Evolutionary conservation across 2,113 vertebrate species (phyloP).

Genomic region (Tenrec ecaudatus): DNA sequence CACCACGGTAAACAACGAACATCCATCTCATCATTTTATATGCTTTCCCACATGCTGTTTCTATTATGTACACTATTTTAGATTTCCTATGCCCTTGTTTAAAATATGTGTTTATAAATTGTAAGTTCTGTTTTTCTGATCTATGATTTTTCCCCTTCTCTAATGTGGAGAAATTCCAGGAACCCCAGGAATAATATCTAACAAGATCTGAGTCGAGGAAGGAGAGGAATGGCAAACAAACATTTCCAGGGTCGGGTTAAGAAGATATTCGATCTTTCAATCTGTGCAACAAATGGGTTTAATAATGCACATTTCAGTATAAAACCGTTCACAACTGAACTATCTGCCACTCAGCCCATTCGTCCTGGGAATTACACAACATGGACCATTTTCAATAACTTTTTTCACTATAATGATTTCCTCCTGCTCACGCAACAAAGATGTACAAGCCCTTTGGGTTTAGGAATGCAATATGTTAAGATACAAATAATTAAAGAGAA

Average conservation of each 20-base stretch:
- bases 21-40: slow-evolving; percentile 51
- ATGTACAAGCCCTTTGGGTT: slow-evolving; percentile 67
- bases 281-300: slow-evolving; percentile 82
- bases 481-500: slow-evolving; percentile 68
- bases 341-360: slow-evolving; percentile 79
- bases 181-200: slow-evolving; percentile 72
- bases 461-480: slow-evolving; percentile 60
- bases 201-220: slow-evolving; percentile 73
- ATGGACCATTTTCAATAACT: slow-evolving; percentile 82
- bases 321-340: slow-evolving; percentile 81
- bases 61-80: slow-evolving; percentile 67
- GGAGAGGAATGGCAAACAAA: slow-evolving; percentile 71
- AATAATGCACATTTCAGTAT: slow-evolving; percentile 78
- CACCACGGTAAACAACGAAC: slow-evolving; percentile 29
- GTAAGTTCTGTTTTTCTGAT: slow-evolving; percentile 71
- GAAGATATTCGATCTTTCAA: slow-evolving; percentile 77
- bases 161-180: slow-evolving; percentile 75
- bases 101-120: slow-evolving; percentile 79
- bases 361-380: slow-evolving; percentile 82
- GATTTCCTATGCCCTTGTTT: slow-evolving; percentile 71
- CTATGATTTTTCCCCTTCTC: slow-evolving; percentile 15
- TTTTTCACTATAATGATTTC: slow-evolving; percentile 81
- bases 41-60: slow-evolving; percentile 60
- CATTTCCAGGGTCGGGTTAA: slow-evolving; percentile 61
- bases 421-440: slow-evolving; percentile 76